Conservation (phyloP, 2,888 invertebrate genomes). For the Drosophila histrio region DNA sequence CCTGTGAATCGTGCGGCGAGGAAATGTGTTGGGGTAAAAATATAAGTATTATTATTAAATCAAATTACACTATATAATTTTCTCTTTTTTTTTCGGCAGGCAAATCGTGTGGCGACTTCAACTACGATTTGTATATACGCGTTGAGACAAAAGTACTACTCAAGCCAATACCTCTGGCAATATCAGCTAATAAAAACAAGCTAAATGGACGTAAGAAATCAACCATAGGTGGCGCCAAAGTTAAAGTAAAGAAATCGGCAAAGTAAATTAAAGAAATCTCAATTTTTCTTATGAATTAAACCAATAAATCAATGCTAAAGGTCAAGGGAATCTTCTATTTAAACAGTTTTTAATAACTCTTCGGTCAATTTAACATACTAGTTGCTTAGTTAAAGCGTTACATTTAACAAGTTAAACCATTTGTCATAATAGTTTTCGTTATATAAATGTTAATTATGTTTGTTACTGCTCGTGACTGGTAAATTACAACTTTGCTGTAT, state of each 20-base stretch:
- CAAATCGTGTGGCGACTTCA: conserved; percentile 82
- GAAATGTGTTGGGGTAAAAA: conserved; percentile 91
- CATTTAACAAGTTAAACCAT: neutral
- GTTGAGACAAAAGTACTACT: conserved; percentile 80
- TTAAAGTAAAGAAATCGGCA: conserved; percentile 75
- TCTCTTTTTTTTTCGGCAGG: conserved; percentile 62
- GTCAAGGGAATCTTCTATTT: neutral
- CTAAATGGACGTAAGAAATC: conserved; percentile 80
- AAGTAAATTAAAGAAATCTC: conserved; percentile 77
- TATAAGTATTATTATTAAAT: neutral
- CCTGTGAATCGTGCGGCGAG: conserved; percentile 92
- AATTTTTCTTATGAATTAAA: neutral
- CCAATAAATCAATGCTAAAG: neutral
- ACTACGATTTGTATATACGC: conserved; percentile 83
- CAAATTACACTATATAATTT: neutral
- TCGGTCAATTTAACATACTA: neutral
- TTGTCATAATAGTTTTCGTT: conserved; percentile 8
- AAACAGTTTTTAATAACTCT: neutral
- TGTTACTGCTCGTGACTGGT: conserved; percentile 12
- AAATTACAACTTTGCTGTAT: conserved; percentile 5
- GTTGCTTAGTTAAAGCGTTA: neutral
- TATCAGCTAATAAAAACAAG: conserved; percentile 74
- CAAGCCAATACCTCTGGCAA: conserved; percentile 77
- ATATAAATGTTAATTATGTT: conserved; percentile 20
- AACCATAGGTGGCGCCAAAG: conserved; percentile 63